phyloP scores from a whole-genome alignment of 2,888 invertebrate species.

The Ptilodon capucinus region DNA sequence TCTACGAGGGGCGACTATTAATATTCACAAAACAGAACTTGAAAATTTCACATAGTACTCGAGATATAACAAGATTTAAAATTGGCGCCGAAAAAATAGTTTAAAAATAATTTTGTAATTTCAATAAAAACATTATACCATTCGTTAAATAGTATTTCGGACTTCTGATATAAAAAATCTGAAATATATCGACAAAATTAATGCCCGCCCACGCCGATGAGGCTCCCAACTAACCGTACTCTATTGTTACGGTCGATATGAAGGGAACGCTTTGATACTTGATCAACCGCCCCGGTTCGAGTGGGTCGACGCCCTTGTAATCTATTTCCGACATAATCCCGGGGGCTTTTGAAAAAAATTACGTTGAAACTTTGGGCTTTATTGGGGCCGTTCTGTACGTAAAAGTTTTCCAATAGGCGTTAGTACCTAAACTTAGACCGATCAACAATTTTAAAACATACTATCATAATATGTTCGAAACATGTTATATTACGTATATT shows the following conservation, averaged over 20 bases:
- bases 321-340: conserved; percentile 28
- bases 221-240: conserved; percentile 23
- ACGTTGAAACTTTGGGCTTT: conserved; percentile 16
- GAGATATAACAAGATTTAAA: too few relatives aligned
- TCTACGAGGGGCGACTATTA: too few relatives aligned
- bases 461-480: too few relatives aligned
- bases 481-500: too few relatives aligned
- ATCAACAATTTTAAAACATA: too few relatives aligned
- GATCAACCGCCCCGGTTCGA: conserved; percentile 29
- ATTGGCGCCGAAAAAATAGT: too few relatives aligned
- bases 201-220: conserved; percentile 32
- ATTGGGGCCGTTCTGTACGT: neutral
- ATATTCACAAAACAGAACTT: too few relatives aligned
- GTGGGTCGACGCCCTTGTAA: conserved; percentile 32
- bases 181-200: conserved; percentile 11
- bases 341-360: conserved; percentile 22
- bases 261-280: conserved; percentile 28
- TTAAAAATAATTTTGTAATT: too few relatives aligned
- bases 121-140: too few relatives aligned
- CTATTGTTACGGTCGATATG: conserved; percentile 28
- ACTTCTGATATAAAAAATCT: neutral
- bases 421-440: too few relatives aligned
- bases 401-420: conserved; percentile 10
- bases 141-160: neutral
- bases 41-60: too few relatives aligned